Percentiles rank a stretch among this genome's conserved stretches.
phyloP scores from a whole-genome alignment of 2,888 invertebrate genomes.

The Sceliomorpha sp. region DNA sequence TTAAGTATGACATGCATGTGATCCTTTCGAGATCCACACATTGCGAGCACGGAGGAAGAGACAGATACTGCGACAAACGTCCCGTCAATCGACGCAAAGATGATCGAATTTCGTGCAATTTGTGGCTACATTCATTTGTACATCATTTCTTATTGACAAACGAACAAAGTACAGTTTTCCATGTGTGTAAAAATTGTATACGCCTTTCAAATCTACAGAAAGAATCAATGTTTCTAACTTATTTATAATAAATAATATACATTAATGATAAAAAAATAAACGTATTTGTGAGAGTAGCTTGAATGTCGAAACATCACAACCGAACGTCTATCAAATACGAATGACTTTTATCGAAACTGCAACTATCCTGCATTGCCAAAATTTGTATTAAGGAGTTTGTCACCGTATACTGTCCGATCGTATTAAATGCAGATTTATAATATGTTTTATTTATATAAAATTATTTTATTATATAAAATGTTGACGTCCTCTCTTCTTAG shows the following conservation, averaged over 20 bases:
- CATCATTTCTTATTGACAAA: conserved; percentile 82
- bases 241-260: conserved; percentile 80
- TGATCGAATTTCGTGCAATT: conserved; percentile 66
- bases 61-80: conserved; percentile 14
- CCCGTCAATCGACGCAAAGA: conserved; percentile 54
- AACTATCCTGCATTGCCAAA: too few relatives aligned
- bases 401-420: too few relatives aligned
- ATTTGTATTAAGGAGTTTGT: too few relatives aligned
- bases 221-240: conserved; percentile 80
- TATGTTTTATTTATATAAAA: too few relatives aligned
- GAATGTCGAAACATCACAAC: conserved; percentile 29
- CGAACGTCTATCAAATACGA: too few relatives aligned
- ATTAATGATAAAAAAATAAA: conserved; percentile 79
- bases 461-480: too few relatives aligned
- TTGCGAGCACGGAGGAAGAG: conserved; percentile 14
- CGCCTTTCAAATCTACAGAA: conserved; percentile 75
- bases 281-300: conserved; percentile 70
- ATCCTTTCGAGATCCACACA: conserved; percentile 35
- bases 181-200: conserved; percentile 80
- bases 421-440: too few relatives aligned
- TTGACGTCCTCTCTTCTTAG: too few relatives aligned
- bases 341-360: too few relatives aligned
- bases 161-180: conserved; percentile 81
- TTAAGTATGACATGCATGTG: conserved; percentile 29
- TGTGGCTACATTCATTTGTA: conserved; percentile 82